Evolutionary conservation across 2,888 invertebrate species (phyloP).

Genomic region (Phorcus lineatus): DNA sequence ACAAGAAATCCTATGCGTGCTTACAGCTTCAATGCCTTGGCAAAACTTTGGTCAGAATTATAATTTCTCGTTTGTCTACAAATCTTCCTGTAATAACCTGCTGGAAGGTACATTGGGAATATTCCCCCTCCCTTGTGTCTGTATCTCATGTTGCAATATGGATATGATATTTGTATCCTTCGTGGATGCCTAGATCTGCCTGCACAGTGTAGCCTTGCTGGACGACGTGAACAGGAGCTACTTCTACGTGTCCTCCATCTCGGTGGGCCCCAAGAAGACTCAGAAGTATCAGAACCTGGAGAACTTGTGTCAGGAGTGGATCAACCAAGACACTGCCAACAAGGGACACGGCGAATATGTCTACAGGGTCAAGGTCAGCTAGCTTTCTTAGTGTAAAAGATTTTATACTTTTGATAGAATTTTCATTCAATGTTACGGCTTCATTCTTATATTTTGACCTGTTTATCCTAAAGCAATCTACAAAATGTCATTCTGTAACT

Average conservation of each 20-base stretch:
- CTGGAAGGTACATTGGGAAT: too few species aligned
- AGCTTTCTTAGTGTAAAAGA: too few species aligned
- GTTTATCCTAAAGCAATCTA: too few species aligned
- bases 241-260: constrained; percentile 80
- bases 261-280: constrained; percentile 71
- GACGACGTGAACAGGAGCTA: constrained; percentile 84
- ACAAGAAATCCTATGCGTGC: too few species aligned
- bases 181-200: constrained; percentile 72
- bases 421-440: neutral
- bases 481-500: too few species aligned
- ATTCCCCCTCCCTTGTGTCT: too few species aligned
- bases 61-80: too few species aligned
- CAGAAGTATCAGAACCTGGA: constrained; percentile 72
- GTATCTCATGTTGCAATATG: too few species aligned
- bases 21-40: too few species aligned
- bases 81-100: too few species aligned
- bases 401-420: neutral
- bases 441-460: too few species aligned
- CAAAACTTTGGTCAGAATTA: neutral
- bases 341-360: constrained; percentile 67
- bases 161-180: neutral
- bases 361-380: constrained; percentile 71
- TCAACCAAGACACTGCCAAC: constrained; percentile 71
- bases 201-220: constrained; percentile 82
- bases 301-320: constrained; percentile 76